Conservation (phyloP, 1,140 invertebrate species). For the Drosophila carrolli region DNA sequence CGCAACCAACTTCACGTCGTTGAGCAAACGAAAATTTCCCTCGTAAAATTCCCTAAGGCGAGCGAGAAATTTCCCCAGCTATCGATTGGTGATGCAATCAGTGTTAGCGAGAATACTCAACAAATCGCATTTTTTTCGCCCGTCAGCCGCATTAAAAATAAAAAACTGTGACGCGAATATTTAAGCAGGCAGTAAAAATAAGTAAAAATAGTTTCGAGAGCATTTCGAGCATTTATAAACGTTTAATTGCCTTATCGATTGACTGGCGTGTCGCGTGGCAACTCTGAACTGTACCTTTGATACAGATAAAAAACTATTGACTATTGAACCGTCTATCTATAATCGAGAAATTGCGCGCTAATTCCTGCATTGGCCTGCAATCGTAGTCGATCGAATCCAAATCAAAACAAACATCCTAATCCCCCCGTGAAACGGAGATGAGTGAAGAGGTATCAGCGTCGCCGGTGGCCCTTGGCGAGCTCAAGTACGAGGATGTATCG, state of each 20-base stretch:
- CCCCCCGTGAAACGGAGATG: constrained; percentile 28
- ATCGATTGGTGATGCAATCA: constrained; percentile 82
- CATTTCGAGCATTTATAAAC: constrained; percentile 44
- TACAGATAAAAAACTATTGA: constrained; percentile 82
- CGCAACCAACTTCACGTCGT: constrained; percentile 77
- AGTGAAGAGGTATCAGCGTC: constrained; percentile 63
- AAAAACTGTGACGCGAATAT: constrained; percentile 12
- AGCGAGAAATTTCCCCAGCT: constrained; percentile 70
- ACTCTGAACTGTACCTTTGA: constrained; percentile 78
- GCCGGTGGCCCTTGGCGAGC: constrained; percentile 54
- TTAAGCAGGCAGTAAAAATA: constrained; percentile 27
- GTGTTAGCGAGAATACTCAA: constrained; percentile 58
- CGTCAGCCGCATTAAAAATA: constrained; percentile 21
- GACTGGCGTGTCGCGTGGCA: constrained; percentile 70
- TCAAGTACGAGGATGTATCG: constrained; percentile 73
- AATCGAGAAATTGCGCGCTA: constrained; percentile 82
- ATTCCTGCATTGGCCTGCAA: constrained; percentile 59
- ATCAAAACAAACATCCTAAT: constrained; percentile 18
- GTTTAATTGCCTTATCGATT: constrained; percentile 71
- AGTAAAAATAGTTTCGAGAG: neutral
- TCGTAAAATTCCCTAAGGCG: constrained; percentile 46
- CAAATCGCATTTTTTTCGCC: constrained; percentile 33
- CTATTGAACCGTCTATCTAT: constrained; percentile 79
- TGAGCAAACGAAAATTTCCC: constrained; percentile 53
- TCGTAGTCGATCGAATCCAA: constrained; percentile 47